A percentile compares a stretch with the other conserved stretches of the same genome.
Conservation (phyloP, 2,113 vertebrate genomes). For the Cercopithecus mona region DNA sequence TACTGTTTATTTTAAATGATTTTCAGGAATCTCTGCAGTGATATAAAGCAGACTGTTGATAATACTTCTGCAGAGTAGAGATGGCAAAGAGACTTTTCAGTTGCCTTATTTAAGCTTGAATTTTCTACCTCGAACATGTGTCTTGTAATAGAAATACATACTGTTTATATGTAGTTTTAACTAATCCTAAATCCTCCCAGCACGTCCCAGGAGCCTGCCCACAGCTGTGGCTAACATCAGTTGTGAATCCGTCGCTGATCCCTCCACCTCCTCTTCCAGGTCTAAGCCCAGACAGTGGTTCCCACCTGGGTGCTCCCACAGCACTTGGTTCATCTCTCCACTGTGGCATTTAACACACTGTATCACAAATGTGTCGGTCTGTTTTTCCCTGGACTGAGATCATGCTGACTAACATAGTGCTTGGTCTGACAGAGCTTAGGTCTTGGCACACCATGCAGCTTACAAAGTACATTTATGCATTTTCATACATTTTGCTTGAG, state of each 20-base stretch:
- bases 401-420: background rate
- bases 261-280: background rate
- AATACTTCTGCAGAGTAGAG: background rate
- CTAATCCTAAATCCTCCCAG: background rate
- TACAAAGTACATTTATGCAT: background rate
- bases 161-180: background rate
- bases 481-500: background rate
- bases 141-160: background rate
- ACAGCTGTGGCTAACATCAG: background rate
- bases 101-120: background rate
- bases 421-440: background rate
- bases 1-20: constrained; percentile 25
- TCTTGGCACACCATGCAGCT: background rate
- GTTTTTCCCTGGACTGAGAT: background rate
- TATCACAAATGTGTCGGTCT: background rate
- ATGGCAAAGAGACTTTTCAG: background rate
- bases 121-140: background rate
- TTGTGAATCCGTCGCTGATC: background rate
- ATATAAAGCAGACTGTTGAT: background rate
- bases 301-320: background rate
- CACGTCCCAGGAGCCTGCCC: background rate
- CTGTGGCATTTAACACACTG: background rate
- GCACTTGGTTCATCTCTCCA: background rate
- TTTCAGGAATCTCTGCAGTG: background rate
- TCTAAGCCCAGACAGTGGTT: background rate